Conservation (phyloP, 2,888 invertebrate species). For the Aleiodes testaceus region DNA sequence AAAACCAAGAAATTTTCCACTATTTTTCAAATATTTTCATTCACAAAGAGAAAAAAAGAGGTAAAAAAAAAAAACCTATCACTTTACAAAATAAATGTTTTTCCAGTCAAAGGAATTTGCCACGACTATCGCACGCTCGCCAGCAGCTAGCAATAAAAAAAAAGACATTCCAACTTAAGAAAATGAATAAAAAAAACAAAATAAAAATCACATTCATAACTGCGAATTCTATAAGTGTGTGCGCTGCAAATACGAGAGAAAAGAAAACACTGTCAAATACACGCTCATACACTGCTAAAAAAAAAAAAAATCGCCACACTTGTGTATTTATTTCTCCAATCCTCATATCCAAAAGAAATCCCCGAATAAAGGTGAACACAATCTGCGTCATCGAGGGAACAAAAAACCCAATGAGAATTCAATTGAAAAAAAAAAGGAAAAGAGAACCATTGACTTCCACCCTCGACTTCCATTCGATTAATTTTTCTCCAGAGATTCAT, state of each 20-base stretch:
- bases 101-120: conserved; percentile 37
- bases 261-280: conserved; percentile 71
- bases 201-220: conserved; percentile 61
- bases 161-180: conserved; percentile 64
- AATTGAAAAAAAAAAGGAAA: background rate
- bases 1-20: no score
- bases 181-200: conserved; percentile 41
- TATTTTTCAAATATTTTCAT: conserved; percentile 22
- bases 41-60: conserved; percentile 28
- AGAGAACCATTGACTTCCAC: background rate
- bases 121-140: conserved; percentile 56
- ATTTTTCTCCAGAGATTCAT: background rate
- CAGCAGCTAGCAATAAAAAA: conserved; percentile 69
- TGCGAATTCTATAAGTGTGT: conserved; percentile 67
- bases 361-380: conserved; percentile 13
- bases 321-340: conserved; percentile 34
- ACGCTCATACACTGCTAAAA: conserved; percentile 71
- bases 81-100: conserved; percentile 41
- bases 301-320: conserved; percentile 18
- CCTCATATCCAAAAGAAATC: conserved; percentile 20
- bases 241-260: conserved; percentile 60
- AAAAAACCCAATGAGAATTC: background rate
- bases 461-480: conserved; percentile 5
- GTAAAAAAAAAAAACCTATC: background rate
- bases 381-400: background rate